Percentiles rank a stretch among this genome's conserved stretches.
Conservation (phyloP, 2,113 vertebrate genomes). For the Neotoma lepida region DNA sequence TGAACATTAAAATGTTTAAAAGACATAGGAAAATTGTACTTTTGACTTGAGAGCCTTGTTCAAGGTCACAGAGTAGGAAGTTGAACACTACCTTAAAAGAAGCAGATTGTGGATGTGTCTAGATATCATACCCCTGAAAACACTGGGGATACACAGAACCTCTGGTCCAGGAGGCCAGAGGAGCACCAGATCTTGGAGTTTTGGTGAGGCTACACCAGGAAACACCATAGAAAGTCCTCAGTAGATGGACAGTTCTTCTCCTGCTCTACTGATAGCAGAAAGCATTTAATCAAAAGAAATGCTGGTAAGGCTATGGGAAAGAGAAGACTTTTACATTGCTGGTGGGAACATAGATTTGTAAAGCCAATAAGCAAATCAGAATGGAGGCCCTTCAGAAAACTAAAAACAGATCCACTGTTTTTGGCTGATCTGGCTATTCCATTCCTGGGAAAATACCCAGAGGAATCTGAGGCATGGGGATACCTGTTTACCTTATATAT, state of each 20-base stretch:
- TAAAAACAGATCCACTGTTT: neutral
- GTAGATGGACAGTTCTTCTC: too few species aligned
- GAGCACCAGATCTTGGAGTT: neutral
- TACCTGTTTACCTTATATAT: neutral
- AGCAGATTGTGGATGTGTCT: neutral
- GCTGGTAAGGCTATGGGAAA: neutral
- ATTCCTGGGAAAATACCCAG: neutral
- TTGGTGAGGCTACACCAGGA: neutral
- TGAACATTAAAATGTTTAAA: neutral
- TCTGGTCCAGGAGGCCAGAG: too few species aligned
- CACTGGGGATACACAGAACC: neutral
- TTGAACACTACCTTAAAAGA: neutral
- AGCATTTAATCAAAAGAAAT: neutral
- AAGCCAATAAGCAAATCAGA: neutral
- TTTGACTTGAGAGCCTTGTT: neutral
- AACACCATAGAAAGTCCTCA: neutral
- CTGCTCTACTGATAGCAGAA: neutral
- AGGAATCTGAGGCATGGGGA: neutral
- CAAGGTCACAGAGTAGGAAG: neutral
- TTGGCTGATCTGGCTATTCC: neutral
- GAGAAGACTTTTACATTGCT: neutral
- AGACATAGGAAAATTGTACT: neutral
- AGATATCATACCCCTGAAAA: accelerated
- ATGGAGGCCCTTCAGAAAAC: neutral
- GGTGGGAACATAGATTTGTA: neutral